Evolutionary conservation across 2,888 invertebrate genomes (phyloP), one percentile per base, ranked within the genome.

Genomic region (Dryobotodes eremita): DNA sequence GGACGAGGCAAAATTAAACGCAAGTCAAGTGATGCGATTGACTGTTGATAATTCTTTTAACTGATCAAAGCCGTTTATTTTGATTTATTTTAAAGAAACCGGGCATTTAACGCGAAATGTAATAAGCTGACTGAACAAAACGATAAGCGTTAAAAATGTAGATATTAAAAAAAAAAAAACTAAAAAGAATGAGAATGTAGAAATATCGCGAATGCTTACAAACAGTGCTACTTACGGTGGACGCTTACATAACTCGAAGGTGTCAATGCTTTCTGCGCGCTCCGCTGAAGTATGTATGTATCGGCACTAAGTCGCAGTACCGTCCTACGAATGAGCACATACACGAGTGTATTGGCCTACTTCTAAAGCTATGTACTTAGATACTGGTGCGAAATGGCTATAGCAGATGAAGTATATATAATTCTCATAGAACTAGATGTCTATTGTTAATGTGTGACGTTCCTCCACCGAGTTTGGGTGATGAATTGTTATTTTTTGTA

Each of bases 181-280:
- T n/a, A n/a, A n/a, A n/a, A n/a, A n/a, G n/a, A 4, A n/a, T 31
- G 20, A 53, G 46, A 26, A 53, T 26, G 53, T 46, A 48, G 59
- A 61, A 53, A 8, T 65, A 26, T 72, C 31, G 7, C n/a, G 8
- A 46, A 20, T 42, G 46, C 10, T 61, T n/a, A 36, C 46, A 66
- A 53, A 79, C 50, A 72, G 36, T 23, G 53, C 55, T 68, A 20
- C 55, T 80, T 55, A n/a, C 73, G 48, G 53, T 72, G 80, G 61
- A 65, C 64, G 64, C 80, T 80, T 53, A 55, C 64, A 42, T 65
- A 61, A 59, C 48, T 55, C 17, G 53, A 8, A 48, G 46, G 55
- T n/a, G 53, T 82, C 72, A 80, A 62, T 68, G 73, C 61, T 48
- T 59, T 48, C 61, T 46, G 75, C 15, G 62, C 42, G 26, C 72